A percentile compares a stretch with the other conserved stretches of the same genome.
Conservation (phyloP, 53 echinoderm and acorn worm genomes). For the Astropecten irregularis region DNA sequence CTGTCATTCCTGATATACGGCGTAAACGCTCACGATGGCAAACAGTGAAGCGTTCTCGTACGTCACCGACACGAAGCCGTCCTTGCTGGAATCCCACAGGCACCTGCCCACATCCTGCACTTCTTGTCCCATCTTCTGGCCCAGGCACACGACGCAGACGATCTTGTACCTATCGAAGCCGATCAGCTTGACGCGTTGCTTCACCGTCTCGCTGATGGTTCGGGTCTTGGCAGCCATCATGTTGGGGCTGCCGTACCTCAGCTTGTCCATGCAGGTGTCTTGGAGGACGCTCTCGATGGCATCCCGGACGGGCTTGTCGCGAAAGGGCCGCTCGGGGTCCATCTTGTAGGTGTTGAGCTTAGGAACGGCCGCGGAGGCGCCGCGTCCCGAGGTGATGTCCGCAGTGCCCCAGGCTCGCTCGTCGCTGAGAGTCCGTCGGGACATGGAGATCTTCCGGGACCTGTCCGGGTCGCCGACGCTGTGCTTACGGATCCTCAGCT, state of each 20-base stretch:
- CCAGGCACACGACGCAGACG: slow-evolving; percentile 58
- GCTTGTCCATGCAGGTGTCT: slow-evolving; percentile 3
- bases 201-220: slow-evolving; percentile 56
- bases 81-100: slow-evolving; percentile 66
- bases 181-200: slow-evolving; percentile 62
- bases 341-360: slow-evolving; percentile 54
- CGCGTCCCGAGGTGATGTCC: not conserved
- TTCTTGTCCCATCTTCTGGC: slow-evolving; percentile 55
- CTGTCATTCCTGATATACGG: slow-evolving; percentile 64
- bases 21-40: slow-evolving; percentile 67
- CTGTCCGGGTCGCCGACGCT: slow-evolving; percentile 33
- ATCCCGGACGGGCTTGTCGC: not conserved
- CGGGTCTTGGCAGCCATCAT: slow-evolving; percentile 49
- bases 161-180: slow-evolving; percentile 66
- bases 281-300: slow-evolving; percentile 44
- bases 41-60: slow-evolving; percentile 59
- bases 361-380: not conserved
- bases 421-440: slow-evolving; percentile 19
- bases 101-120: slow-evolving; percentile 62
- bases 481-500: not conserved
- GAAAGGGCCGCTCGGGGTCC: slow-evolving; percentile 31
- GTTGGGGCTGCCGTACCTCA: slow-evolving; percentile 25
- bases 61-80: slow-evolving; percentile 66
- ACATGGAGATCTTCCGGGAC: slow-evolving; percentile 26
- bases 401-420: slow-evolving; percentile 41